phyloP scores from a whole-genome alignment of 2,888 invertebrate species.

The Ormyrus rosae region DNA sequence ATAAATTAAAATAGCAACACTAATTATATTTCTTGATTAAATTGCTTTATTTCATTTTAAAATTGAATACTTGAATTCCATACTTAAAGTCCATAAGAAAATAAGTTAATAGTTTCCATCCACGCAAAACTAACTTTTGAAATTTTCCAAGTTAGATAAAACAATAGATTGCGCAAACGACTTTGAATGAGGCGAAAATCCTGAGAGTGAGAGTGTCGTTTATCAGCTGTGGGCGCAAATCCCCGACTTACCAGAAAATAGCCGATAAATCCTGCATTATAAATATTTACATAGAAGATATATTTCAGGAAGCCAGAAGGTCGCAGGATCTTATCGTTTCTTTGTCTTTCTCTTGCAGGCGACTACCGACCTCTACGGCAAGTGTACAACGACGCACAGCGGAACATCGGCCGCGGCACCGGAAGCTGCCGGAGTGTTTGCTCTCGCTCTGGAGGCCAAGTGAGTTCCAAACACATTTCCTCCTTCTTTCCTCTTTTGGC shows the following conservation, averaged over 20 bases:
- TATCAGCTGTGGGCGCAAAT: too few species aligned
- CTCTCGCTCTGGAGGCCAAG: slow-evolving; percentile 98
- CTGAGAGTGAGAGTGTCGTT: too few species aligned
- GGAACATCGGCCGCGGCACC: slow-evolving; percentile 99
- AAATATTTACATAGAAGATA: background rate
- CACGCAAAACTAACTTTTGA: too few species aligned
- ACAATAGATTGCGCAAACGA: too few species aligned
- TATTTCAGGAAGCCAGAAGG: background rate
- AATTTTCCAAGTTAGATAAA: too few species aligned
- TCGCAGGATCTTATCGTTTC: background rate
- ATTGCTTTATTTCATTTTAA: too few species aligned
- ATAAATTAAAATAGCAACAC: too few species aligned
- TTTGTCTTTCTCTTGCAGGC: slow-evolving; percentile 78
- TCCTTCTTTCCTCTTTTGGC: background rate
- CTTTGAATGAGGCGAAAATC: too few species aligned
- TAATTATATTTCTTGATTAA: too few species aligned
- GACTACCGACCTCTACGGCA: slow-evolving; percentile 98
- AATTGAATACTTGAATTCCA: too few species aligned
- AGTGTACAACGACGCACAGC: slow-evolving; percentile 98
- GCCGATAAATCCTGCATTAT: background rate
- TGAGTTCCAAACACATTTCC: slow-evolving; percentile 75
- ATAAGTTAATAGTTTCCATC: too few species aligned
- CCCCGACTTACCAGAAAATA: background rate
- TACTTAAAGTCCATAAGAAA: too few species aligned
- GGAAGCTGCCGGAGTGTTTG: slow-evolving; percentile 99